Evolutionary conservation across 35 echinoderm and acorn worm species (phyloP).

Genomic region (Apostichopus japonicus): DNA sequence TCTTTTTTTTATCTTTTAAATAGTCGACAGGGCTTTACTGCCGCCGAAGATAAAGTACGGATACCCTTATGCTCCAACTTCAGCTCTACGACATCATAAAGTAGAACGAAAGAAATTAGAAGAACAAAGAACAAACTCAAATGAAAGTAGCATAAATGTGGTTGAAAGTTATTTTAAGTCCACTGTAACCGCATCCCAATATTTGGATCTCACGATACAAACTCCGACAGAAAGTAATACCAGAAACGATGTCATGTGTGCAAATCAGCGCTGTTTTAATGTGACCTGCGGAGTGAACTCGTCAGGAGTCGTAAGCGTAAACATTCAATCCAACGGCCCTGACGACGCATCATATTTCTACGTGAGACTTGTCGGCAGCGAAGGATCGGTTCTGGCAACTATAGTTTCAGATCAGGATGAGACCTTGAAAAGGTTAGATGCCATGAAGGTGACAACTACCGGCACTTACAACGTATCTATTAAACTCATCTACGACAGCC

Average conservation of each 20-base stretch:
- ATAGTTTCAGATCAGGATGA: conserved; percentile 17
- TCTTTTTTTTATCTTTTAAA: too few relatives aligned
- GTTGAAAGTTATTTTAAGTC: too few relatives aligned
- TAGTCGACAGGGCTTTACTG: too few relatives aligned
- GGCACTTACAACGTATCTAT: conserved; percentile 13
- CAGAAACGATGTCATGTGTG: neutral
- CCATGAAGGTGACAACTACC: neutral
- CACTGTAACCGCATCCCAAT: neutral
- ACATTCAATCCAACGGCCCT: neutral
- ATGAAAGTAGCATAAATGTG: neutral
- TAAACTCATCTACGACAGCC: neutral
- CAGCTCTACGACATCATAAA: too few relatives aligned
- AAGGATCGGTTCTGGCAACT: neutral
- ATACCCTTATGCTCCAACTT: too few relatives aligned
- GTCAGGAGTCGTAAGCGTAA: neutral
- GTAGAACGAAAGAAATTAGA: too few relatives aligned
- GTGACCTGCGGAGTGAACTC: neutral
- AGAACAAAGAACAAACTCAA: neutral
- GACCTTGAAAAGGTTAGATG: neutral
- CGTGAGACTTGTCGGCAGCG: neutral
- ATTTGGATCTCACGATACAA: neutral
- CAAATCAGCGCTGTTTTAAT: conserved; percentile 1
- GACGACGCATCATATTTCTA: conserved; percentile 20
- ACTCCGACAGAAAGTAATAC: neutral
- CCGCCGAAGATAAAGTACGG: too few relatives aligned